Evolutionary conservation across 1,140 invertebrate genomes (phyloP), one percentile per base, ranked within the genome.

Genomic region (Lycorma delicatula): DNA sequence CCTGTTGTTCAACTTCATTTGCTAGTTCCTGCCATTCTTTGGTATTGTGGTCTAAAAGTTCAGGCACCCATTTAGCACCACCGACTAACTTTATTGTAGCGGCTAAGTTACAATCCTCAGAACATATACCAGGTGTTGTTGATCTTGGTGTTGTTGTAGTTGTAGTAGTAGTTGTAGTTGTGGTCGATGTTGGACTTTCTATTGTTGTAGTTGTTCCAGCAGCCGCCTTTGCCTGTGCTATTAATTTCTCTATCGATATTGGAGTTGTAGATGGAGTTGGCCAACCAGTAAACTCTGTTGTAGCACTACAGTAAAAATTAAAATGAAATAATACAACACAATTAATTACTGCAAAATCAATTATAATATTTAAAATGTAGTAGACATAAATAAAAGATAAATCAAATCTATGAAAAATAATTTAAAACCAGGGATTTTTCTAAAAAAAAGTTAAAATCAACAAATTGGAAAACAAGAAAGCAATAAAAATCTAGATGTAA

Each of bases 281-380:
- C 89, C 89, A 93, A 16, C 89, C 89, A 9, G 88, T 91, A 65
- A 93, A 93, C 69, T 89, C 86, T 1, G 89, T 92, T 13, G 87
- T 89, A 46, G 84, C 83, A 71, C 90, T 89, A 62, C 20, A 61
- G 51, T n/a, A 53, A 26, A 28, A 26, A 51, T n/a, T 55, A 36
- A 68, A 66, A 54, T 34, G 22, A 9, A 41, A 1, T 31, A 28
- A n/a, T n/a, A n/a, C 9, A 44, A 20, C 7, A 46, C 6, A 16
- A 11, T 46, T 56, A 18, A 55, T 38, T 26, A 55, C 9, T 11
- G 7, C 41, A 9, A 46, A 46, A 16, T 7, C 20, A 46, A 11
- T 7, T 18, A 11, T 46, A 12, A 13, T 50, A 11, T 11, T 11
- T 7, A 50, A 61, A 36, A 49, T 13, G 28, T 26, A 51, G 3